These are phyloP conservation scores for Drosophila ananassae DNA, from an alignment of 1,140 invertebrate genomes.

Conservation along the genomic window DNA sequence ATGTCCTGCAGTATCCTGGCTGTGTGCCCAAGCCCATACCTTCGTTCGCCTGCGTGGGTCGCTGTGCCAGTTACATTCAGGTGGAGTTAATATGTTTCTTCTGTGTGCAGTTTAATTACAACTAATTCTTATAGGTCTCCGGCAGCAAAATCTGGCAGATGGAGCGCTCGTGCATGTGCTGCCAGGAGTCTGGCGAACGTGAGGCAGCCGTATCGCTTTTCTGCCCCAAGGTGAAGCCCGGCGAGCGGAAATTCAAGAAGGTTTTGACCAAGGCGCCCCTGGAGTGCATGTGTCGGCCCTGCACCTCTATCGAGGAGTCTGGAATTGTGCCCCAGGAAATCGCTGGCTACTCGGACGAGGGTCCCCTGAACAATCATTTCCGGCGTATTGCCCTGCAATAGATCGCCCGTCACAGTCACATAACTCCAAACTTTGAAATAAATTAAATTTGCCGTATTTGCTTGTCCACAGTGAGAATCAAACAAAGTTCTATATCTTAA, in stretches of 20 bases:
- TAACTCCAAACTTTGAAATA: constrained; percentile 39
- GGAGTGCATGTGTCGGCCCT: constrained; percentile 97
- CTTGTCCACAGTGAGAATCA: constrained; percentile 30
- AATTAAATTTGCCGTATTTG: constrained; percentile 47
- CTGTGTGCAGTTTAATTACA: not conserved
- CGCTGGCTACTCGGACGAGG: constrained; percentile 93
- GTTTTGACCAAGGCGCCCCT: constrained; percentile 95
- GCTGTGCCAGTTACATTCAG: constrained; percentile 96
- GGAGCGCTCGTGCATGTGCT: constrained; percentile 97
- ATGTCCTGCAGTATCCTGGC: constrained; percentile 95
- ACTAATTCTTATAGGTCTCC: constrained; percentile 88
- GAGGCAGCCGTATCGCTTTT: constrained; percentile 94
- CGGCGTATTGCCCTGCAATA: constrained; percentile 85
- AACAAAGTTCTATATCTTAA: constrained; percentile 1
- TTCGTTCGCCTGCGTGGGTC: constrained; percentile 95
- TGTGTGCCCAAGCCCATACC: constrained; percentile 97
- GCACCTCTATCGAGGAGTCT: constrained; percentile 94
- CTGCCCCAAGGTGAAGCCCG: constrained; percentile 94
- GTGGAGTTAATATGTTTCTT: constrained; percentile 84
- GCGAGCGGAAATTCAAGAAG: constrained; percentile 93
- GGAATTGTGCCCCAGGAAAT: constrained; percentile 95
- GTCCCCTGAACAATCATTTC: constrained; percentile 90
- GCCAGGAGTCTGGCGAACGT: constrained; percentile 95
- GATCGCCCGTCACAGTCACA: constrained; percentile 20
- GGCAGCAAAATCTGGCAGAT: constrained; percentile 98